Evolutionary conservation across 92 coral and sea anemone species (phyloP), one percentile per base, ranked within the genome.

Genomic region (Paragorgia papillata): DNA sequence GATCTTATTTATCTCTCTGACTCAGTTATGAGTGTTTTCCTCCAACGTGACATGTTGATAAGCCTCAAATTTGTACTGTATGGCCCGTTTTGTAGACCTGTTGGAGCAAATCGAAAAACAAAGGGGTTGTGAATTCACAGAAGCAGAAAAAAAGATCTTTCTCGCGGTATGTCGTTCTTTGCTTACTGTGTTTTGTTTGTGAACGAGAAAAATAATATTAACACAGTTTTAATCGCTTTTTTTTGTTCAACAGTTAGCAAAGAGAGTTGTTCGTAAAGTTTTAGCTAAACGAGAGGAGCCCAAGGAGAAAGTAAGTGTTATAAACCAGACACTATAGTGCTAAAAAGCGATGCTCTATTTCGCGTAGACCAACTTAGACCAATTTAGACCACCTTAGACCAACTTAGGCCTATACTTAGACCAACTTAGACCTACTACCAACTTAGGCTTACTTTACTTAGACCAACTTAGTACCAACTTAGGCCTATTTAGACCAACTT

Each of bases 121-220:
- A 56, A 67, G 97, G 30, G 90, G 89, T 18, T 76, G 88, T 46
- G 21, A 69, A 33, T 69, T 92, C 3, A 92, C 86, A 25, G 90
- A 74, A 56, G 59, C 7, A 21, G 97, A 92, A 73, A 87, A 59
- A 66, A 92, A 82, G 76, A 79, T 85, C 6, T 92, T 92, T 78
- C 37, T 92, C 14, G 57, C 80, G 91, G 95, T 91, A 78, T 22
- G 48, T 39, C 30, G 39, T 26, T 25, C 18, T 68, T 8, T 2
- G 18, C 20, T 28, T 6, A 9, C n/a, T 57, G 7, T 35, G 30
- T 4, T n/a, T 39, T 17, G 58, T 22, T 22, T 37, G 27, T 30
- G 7, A 13, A n/a, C 28, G 7, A 24, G 7, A 37, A 15, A 1
- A 24, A 22, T 34, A 43, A 9, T 9, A n/a, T 12, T 1, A 18